Evolutionary conservation across 2,888 invertebrate genomes (phyloP), one percentile per base, ranked within the genome.

Genomic region (Villa cingulata): DNA sequence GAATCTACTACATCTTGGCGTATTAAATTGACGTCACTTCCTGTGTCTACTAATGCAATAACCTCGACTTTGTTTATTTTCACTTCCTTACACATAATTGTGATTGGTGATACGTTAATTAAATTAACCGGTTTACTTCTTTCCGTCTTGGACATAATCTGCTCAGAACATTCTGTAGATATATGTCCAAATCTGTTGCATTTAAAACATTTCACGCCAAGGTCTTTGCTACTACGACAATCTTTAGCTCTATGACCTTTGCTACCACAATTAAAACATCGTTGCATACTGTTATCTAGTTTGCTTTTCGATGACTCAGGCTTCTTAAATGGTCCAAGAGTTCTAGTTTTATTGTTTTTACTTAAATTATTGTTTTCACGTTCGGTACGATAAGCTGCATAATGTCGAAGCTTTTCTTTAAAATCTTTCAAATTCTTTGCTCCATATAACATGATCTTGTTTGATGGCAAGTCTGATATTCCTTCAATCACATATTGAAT

Each of bases 361-460:
- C 27, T 27, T 6, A 6, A 6, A 27, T 27, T 27, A 27, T 27
- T 27, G 9, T 27, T 27, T 27, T 9, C 9, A 9, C 27, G 27
- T 27, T 27, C 27, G 4, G 27, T 27, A 27, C 27, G 27, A 27
- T 27, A 27, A 27, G 27, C 27, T 27, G 9, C 37, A 17, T 41
- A 29, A 12, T 16, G 10, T 1, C 29, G 12, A 9, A 44, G 17
- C 15, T 37, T 44, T 7, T 27, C 27, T 37, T 44, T 44, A 34
- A 44, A 44, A 12, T 44, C 44, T 7, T 37, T 44, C n/a, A 37
- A 44, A 37, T 23, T 44, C 15, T 17, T 20, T 6, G 44, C 37
- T 14, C 38, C 44, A 19, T 44, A 44, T 14, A 44, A n/a, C 20
- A 44, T 44, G 16, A 44, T 23, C 38, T 37, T 44, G 19, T 44